Conservation (phyloP, 2,113 vertebrate genomes). For the Papio anubis region DNA sequence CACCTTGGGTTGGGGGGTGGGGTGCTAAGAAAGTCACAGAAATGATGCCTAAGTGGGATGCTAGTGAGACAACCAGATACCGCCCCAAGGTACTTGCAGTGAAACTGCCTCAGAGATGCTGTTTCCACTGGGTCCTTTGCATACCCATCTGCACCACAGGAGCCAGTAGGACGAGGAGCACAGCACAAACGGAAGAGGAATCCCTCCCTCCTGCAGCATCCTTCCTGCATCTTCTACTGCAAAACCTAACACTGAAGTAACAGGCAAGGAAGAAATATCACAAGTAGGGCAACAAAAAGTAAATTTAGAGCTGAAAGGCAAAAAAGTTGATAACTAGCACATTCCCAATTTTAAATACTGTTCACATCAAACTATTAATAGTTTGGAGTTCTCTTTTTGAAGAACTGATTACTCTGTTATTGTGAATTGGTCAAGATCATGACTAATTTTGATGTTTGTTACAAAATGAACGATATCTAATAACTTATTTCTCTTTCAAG, state of each 20-base stretch:
- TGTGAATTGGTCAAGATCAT: neutral
- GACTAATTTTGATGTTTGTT: neutral
- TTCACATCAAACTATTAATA: neutral
- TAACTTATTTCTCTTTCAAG: neutral
- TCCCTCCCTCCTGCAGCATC: neutral
- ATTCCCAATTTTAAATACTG: neutral
- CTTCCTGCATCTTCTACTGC: neutral
- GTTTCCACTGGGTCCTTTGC: too few species aligned
- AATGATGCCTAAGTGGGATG: neutral
- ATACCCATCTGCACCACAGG: fast-evolving
- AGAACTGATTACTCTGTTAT: neutral
- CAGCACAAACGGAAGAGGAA: too few species aligned
- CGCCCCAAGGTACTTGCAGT: neutral
- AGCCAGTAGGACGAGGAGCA: fast-evolving
- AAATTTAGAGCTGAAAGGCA: neutral
- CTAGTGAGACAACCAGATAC: neutral
- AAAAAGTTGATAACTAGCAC: neutral
- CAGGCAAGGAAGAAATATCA: neutral
- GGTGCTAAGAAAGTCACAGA: neutral
- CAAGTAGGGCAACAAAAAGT: neutral
- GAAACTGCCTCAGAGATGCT: neutral
- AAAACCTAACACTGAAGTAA: neutral
- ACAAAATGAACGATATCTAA: neutral
- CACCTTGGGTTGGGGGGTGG: neutral
- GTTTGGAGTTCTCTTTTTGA: neutral